These are phyloP conservation scores for Phylloscopus collybita DNA, from an alignment of 2,797 vertebrate species.

Conservation along the genomic window DNA sequence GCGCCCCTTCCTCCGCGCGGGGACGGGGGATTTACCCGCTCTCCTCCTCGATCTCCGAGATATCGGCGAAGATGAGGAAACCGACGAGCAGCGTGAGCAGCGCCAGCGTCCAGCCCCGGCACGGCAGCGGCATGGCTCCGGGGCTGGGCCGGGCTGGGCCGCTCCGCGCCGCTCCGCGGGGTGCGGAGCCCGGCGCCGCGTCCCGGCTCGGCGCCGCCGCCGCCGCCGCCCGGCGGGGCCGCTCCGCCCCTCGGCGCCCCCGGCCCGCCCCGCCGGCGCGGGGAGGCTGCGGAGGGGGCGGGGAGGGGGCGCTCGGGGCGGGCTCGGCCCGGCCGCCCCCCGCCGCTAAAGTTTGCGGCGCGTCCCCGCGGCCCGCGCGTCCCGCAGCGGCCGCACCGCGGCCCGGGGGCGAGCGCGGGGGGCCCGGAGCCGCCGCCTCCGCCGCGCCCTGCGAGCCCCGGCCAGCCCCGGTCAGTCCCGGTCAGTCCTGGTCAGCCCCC, in stretches of 20 bases:
- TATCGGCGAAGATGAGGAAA: slow-evolving; percentile 88
- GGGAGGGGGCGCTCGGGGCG: background rate
- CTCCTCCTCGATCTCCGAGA: slow-evolving; percentile 91
- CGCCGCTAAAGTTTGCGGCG: slow-evolving; percentile 7
- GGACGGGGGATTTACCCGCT: slow-evolving; percentile 82
- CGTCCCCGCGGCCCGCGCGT: background rate
- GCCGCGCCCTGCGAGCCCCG: background rate
- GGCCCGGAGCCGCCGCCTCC: background rate
- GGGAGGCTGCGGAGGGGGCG: background rate
- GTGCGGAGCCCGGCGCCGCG: slow-evolving; percentile 16
- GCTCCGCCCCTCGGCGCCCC: slow-evolving; percentile 16
- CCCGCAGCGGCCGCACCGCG: background rate
- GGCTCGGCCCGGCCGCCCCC: background rate
- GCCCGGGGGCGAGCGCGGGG: background rate
- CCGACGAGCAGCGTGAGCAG: slow-evolving; percentile 86
- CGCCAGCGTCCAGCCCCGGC: slow-evolving; percentile 88
- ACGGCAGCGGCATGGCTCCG: slow-evolving; percentile 85
- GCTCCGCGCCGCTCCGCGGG: slow-evolving; percentile 13
- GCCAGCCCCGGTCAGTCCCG: too few species aligned
- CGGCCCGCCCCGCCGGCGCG: slow-evolving; percentile 28
- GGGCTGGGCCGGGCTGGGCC: slow-evolving; percentile 30
- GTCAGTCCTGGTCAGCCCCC: background rate
- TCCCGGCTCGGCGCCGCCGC: slow-evolving; percentile 18
- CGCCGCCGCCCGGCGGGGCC: background rate
- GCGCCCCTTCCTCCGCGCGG: background rate